phyloP scores from a whole-genome alignment of 2,888 invertebrate species.

The Phyto melanocephala region DNA sequence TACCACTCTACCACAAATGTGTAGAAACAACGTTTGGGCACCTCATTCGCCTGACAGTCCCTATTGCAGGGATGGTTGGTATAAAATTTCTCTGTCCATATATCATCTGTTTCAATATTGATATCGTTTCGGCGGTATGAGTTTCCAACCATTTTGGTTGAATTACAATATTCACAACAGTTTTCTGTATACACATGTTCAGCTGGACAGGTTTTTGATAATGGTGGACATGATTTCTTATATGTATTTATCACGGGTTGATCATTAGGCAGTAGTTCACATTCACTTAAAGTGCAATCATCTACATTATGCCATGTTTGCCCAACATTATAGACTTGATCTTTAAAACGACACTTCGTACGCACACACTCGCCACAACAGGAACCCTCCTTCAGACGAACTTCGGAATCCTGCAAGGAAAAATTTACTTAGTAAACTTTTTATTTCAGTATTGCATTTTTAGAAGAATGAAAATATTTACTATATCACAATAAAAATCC shows the following conservation, averaged over 20 bases:
- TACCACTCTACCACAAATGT: constrained; percentile 86
- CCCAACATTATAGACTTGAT: constrained; percentile 73
- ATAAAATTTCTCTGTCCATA: constrained; percentile 74
- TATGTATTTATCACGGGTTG: constrained; percentile 74
- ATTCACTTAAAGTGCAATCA: constrained; percentile 76
- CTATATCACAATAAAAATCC: constrained; percentile 76
- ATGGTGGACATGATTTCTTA: constrained; percentile 73
- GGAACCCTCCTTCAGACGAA: constrained; percentile 69
- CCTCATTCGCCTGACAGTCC: constrained; percentile 80
- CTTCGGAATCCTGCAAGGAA: constrained; percentile 73
- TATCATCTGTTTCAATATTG: constrained; percentile 65
- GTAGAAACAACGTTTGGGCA: constrained; percentile 83
- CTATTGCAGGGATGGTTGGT: constrained; percentile 82
- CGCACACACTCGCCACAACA: constrained; percentile 78
- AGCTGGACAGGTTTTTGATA: constrained; percentile 72
- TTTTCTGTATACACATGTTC: constrained; percentile 71
- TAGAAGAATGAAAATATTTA: constrained; percentile 65
- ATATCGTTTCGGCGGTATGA: background rate
- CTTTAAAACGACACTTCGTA: constrained; percentile 75
- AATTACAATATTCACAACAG: constrained; percentile 74
- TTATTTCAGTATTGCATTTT: background rate
- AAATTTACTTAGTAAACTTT: background rate
- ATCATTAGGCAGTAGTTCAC: constrained; percentile 69
- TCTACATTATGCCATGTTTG: constrained; percentile 76
- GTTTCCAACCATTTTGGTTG: background rate